Base-by-base conservation (phyloP, 37 sponge, comb jelly and placozoan species). In the Hexactinellida sp. region DNA sequence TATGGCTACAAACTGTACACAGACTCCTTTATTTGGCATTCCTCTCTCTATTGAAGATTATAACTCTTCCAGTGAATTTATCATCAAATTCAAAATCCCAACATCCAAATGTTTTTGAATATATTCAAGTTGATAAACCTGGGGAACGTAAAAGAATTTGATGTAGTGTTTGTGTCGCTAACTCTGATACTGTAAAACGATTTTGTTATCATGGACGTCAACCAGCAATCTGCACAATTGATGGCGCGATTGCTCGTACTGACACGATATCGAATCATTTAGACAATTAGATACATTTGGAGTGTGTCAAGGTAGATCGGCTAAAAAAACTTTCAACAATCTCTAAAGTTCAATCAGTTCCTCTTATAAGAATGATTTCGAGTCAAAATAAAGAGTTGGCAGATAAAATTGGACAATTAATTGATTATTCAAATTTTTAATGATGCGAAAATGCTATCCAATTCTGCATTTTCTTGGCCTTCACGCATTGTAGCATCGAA, bases 401-500 rank as follows among this genome's bases (percentile, higher is more conserved):
- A 63, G 30, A 63, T 63, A 63, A 63, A n/a, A 63, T 63, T 63
- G 76, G 76, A n/a, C n/a, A n/a, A n/a, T n/a, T n/a, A n/a, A n/a
- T n/a, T n/a, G n/a, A n/a, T n/a, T n/a, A n/a, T 63, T 25, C 76
- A 63, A 21, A 28, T 63, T 63, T 63, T 63, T 63, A 63, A 63
- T 63, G 76, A 63, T 63, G 76, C 76, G 3, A 63, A 63, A n/a
- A 25, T 10, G 21, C 76, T 63, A 10, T 21, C 34, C 30, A 10
- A 25, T 63, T 63, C 76, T 21, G 76, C 76, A 63, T 63, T 25
- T n/a, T 28, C 76, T 25, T 63, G 76, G 76, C 76, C 25, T 25
- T 28, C 76, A 63, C 21, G 76, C 21, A 63, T n/a, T 10, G 76
- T 63, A n/a, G 30, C 76, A 63, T 25, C 76, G 30, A 10, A 63